These are phyloP conservation scores for Addax nasomaculatus DNA, from an alignment of 2,113 vertebrate genomes.

Conservation along the genomic window DNA sequence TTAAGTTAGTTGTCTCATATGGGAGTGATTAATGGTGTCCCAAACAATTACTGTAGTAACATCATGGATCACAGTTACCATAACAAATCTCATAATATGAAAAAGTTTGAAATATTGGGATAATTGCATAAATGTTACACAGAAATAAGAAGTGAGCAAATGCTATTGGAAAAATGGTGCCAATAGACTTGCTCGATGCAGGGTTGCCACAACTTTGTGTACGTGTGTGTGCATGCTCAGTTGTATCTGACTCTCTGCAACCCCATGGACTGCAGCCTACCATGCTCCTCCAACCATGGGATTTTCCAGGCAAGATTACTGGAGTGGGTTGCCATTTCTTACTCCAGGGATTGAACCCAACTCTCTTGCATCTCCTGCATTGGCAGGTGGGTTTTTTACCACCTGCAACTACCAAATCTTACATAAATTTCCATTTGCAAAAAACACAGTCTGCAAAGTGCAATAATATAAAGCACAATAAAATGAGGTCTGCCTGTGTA, in stretches of 20 bases:
- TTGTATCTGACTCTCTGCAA: neutral
- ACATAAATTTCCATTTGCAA: neutral
- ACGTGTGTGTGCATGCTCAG: neutral
- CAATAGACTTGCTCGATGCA: neutral
- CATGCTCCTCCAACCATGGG: neutral
- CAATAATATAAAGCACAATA: neutral
- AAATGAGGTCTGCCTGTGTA: neutral
- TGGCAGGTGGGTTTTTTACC: neutral
- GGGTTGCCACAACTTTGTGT: neutral
- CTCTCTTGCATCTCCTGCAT: neutral
- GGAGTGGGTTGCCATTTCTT: neutral
- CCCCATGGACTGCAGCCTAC: neutral
- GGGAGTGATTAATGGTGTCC: neutral
- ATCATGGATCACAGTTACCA: neutral
- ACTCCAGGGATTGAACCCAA: neutral
- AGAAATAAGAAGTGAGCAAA: neutral
- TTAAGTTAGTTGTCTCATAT: neutral
- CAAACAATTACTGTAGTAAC: too few species aligned
- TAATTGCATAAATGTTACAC: neutral
- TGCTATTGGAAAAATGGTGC: neutral
- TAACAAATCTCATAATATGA: neutral
- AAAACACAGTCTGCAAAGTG: neutral
- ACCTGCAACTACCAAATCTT: neutral
- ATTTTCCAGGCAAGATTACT: neutral
- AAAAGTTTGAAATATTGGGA: neutral